Evolutionary conservation across 2,797 vertebrate species (phyloP).

Genomic region (Lates japonicus): DNA sequence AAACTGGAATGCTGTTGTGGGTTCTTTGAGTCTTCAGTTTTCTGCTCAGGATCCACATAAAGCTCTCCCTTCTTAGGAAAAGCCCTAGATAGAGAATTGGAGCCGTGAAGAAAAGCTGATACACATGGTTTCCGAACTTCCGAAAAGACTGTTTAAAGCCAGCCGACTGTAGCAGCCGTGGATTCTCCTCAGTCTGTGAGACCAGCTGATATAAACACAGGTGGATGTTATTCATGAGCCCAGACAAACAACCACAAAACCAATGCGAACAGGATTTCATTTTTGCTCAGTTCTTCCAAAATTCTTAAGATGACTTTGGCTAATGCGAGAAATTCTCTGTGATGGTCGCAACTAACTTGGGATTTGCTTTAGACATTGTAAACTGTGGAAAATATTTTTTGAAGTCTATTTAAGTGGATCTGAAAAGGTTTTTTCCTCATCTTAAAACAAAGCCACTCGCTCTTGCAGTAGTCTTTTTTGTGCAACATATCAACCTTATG

Average conservation of each 20-base stretch:
- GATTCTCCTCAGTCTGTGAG: neutral
- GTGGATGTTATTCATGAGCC: neutral
- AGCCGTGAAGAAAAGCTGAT: neutral
- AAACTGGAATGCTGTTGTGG: neutral
- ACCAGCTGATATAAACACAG: conserved; percentile 20
- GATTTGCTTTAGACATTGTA: no score
- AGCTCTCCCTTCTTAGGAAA: neutral
- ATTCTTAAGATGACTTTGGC: neutral
- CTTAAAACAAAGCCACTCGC: neutral
- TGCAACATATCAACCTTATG: conserved; percentile 24
- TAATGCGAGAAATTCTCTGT: conserved; percentile 1
- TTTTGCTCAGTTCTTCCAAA: neutral
- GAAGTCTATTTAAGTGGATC: neutral
- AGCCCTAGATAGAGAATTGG: no score
- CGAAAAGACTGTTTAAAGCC: neutral
- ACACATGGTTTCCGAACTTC: neutral
- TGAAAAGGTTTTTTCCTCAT: neutral
- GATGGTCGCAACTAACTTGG: neutral
- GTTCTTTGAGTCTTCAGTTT: neutral
- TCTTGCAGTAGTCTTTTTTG: conserved; percentile 4
- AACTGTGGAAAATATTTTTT: no score
- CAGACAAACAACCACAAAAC: neutral
- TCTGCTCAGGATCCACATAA: conserved; percentile 11
- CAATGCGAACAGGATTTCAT: conserved; percentile 1
- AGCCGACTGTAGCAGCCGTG: neutral